Conservation (phyloP, 1,140 invertebrate species). For the Berghia stephanieae region DNA sequence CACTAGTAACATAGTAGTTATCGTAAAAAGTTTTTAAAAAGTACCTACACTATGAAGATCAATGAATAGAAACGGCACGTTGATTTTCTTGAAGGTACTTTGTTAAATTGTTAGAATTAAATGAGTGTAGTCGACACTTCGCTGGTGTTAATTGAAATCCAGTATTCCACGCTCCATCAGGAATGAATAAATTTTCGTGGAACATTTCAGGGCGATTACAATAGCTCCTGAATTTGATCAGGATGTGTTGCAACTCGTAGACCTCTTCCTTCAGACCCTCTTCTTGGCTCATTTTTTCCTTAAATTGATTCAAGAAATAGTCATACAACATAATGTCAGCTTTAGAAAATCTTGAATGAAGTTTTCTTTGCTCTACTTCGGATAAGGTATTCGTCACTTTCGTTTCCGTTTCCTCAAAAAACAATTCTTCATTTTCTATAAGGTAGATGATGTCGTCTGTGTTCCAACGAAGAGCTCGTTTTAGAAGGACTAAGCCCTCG, state of each 20-base stretch:
- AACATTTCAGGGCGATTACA: background rate
- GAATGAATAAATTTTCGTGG: background rate
- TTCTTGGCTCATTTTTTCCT: conserved; percentile 1
- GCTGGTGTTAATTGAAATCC: background rate
- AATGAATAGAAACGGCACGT: no score
- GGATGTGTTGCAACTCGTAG: conserved; percentile 11
- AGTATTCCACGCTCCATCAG: conserved; percentile 10
- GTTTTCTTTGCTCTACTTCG: background rate
- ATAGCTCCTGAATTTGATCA: background rate
- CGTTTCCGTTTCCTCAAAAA: background rate
- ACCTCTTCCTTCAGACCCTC: conserved; percentile 3
- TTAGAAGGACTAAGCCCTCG: conserved; percentile 42
- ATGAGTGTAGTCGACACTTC: no score
- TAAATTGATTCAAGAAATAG: conserved; percentile 11
- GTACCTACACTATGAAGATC: no score
- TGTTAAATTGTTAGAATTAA: no score
- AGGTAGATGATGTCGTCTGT: conserved; percentile 41
- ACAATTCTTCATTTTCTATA: conserved; percentile 3
- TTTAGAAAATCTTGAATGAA: conserved; percentile 5
- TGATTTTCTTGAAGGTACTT: no score
- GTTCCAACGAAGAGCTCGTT: conserved; percentile 37
- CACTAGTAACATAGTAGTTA: no score
- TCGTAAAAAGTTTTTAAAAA: no score
- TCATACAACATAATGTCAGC: conserved; percentile 20
- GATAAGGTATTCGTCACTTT: no score